Percentiles rank a stretch among this genome's conserved stretches.
These are phyloP conservation scores for Ceratothoa steindachneri DNA, from an alignment of 2,888 invertebrate genomes.

Conservation along the genomic window DNA sequence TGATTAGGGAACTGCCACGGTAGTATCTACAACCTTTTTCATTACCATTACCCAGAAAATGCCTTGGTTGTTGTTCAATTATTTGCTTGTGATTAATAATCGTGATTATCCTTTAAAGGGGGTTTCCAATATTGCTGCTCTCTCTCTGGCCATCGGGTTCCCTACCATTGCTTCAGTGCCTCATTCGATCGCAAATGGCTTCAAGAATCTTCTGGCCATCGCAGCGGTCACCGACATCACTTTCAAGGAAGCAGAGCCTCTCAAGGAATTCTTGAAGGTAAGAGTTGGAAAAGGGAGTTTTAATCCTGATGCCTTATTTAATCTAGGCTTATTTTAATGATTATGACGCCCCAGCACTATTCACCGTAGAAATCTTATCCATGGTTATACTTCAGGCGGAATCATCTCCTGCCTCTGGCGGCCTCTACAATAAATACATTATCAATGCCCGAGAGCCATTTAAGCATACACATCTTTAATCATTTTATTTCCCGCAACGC, in stretches of 20 bases:
- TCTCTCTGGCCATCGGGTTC: slow-evolving; percentile 89
- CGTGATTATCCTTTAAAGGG: too few species aligned
- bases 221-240: slow-evolving; percentile 93
- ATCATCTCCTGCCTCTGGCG: not conserved
- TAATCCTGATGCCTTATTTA: not conserved
- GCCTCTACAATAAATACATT: too few species aligned
- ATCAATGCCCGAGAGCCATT: too few species aligned
- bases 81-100: not conserved
- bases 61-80: too few species aligned
- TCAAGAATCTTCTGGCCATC: slow-evolving; percentile 94
- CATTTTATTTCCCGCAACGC: too few species aligned
- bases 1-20: too few species aligned
- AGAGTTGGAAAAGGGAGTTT: slow-evolving; percentile 53
- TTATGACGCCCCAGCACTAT: not conserved
- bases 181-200: slow-evolving; percentile 94
- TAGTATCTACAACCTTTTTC: too few species aligned
- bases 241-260: slow-evolving; percentile 88
- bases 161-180: slow-evolving; percentile 95
- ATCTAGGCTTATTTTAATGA: not conserved
- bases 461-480: too few species aligned
- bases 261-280: slow-evolving; percentile 81
- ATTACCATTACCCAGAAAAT: too few species aligned
- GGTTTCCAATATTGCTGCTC: slow-evolving; percentile 87
- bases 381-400: not conserved
- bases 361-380: not conserved